These are phyloP conservation scores for Promerops cafer DNA, from an alignment of 2,113 vertebrate species.

Conservation along the genomic window DNA sequence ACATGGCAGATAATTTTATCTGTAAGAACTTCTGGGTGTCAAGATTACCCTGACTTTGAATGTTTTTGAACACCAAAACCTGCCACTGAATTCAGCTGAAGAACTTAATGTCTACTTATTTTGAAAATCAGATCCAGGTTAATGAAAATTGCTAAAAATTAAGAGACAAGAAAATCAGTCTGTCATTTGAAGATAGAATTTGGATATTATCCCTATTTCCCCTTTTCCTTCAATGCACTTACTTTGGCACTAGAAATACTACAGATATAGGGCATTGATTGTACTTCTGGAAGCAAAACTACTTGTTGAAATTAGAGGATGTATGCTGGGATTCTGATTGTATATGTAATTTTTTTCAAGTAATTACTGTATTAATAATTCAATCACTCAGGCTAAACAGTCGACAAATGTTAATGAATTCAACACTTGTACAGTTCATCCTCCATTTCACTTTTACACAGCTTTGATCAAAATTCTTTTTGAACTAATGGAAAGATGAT, in stretches of 20 bases:
- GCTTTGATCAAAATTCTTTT: constrained; percentile 33
- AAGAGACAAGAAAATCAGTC: not conserved
- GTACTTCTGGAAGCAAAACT: not conserved
- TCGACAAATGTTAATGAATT: not conserved
- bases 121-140: not conserved
- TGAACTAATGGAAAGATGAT: not conserved
- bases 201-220: not conserved
- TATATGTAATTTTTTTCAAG: not conserved
- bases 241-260: not conserved
- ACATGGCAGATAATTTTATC: not conserved
- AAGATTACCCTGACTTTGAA: not conserved
- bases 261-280: not conserved
- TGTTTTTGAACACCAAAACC: not conserved
- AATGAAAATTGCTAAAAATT: not conserved
- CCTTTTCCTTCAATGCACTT: not conserved
- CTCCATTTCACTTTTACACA: not conserved
- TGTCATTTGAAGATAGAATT: not conserved
- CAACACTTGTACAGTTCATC: not conserved
- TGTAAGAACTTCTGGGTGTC: not conserved
- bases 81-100: not conserved
- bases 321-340: not conserved
- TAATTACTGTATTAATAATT: constrained; percentile 3
- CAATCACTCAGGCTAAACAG: not conserved
- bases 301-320: not conserved
- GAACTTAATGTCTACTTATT: not conserved